A percentile compares a stretch with the other conserved stretches of the same genome.
These are phyloP conservation scores for Actenoides lindsayi DNA, from an alignment of 2,113 vertebrate species.

Conservation along the genomic window DNA sequence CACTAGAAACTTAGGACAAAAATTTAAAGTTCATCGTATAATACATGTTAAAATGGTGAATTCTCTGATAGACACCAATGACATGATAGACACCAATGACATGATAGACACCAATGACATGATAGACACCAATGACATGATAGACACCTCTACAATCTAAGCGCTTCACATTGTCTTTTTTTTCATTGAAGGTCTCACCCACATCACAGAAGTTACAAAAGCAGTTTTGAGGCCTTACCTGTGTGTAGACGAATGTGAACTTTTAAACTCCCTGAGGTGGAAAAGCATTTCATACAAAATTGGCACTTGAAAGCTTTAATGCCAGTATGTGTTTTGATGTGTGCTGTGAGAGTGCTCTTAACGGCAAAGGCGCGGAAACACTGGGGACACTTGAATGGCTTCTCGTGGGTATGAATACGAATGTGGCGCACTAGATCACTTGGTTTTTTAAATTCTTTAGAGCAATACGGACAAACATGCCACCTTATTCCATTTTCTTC, in stretches of 20 bases:
- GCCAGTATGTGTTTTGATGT: constrained; percentile 97
- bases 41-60: background rate
- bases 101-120: accelerated
- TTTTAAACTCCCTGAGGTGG: constrained; percentile 98
- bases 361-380: constrained; percentile 97
- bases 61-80: background rate
- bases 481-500: constrained; percentile 95
- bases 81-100: background rate
- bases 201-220: background rate
- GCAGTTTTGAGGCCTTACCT: constrained; percentile 76
- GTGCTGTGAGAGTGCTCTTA: constrained; percentile 97
- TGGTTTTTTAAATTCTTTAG: constrained; percentile 98
- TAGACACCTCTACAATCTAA: background rate
- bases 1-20: background rate
- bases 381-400: constrained; percentile 98
- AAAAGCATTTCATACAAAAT: constrained; percentile 96
- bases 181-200: background rate
- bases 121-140: background rate
- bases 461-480: constrained; percentile 96
- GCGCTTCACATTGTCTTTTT: background rate
- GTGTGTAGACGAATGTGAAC: constrained; percentile 98
- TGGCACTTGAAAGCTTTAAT: constrained; percentile 98
- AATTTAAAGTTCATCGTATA: background rate
- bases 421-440: constrained; percentile 97
- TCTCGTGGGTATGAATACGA: constrained; percentile 98